A percentile compares a stretch with the other conserved stretches of the same genome.
phyloP scores from a whole-genome alignment of 2,888 invertebrate species.

The Lissocephala sabroskyi region DNA sequence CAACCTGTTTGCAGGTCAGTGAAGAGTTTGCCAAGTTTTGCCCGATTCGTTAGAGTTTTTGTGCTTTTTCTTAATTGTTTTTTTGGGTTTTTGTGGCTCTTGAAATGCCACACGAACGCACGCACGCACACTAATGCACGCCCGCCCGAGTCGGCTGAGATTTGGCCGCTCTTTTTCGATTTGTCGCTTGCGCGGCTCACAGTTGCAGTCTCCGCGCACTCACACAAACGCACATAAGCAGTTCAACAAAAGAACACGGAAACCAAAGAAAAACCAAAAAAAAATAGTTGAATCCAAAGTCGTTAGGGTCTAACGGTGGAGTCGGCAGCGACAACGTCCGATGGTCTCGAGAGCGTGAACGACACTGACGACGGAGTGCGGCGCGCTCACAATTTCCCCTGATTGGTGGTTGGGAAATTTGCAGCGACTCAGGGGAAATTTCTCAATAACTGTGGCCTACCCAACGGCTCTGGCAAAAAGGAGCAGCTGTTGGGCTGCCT shows the following conservation, averaged over 20 bases:
- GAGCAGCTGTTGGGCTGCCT: too few species aligned
- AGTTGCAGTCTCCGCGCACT: not conserved
- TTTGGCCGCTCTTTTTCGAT: conserved; percentile 17
- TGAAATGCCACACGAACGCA: not conserved
- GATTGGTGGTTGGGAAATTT: too few species aligned
- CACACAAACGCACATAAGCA: conserved; percentile 7
- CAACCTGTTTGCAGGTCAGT: not conserved
- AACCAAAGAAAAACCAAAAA: not conserved
- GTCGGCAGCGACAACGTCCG: conserved; percentile 52
- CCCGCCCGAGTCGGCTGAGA: too few species aligned
- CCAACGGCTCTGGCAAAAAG: too few species aligned
- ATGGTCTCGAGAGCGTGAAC: conserved; percentile 55
- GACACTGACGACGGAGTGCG: too few species aligned
- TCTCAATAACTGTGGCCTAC: too few species aligned
- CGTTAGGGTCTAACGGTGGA: not conserved
- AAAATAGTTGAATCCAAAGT: not conserved
- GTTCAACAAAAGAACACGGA: conserved; percentile 11
- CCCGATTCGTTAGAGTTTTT: not conserved
- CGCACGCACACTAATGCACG: not conserved
- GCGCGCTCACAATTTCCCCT: too few species aligned
- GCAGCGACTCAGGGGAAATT: too few species aligned
- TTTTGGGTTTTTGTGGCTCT: too few species aligned
- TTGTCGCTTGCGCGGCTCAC: conserved; percentile 12
- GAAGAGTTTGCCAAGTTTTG: not conserved
- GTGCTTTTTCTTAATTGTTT: too few species aligned